Evolutionary conservation across 2,888 invertebrate genomes (phyloP), one percentile per base, ranked within the genome.

Genomic region (Uropetala carovei): DNA sequence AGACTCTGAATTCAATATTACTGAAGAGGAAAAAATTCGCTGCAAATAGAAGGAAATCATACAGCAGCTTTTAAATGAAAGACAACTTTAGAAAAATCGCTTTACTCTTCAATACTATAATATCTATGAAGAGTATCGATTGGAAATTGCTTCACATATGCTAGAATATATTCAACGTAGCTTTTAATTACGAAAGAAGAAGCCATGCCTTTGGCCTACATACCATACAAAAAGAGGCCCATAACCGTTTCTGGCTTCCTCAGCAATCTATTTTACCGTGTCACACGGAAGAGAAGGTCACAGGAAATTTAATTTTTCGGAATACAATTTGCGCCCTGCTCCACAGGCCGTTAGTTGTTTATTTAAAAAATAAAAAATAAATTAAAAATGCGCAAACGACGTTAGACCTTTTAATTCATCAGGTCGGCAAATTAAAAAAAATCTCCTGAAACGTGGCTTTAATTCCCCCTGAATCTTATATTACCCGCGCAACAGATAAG

Each of bases 101-200:
- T 43, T 43, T 43, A 43, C 43, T 43, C 1, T n/a, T 43, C 43
- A 43, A 43, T 43, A 43, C 1, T 43, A 43, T 43, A 3, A 43
- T 43, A 43, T 43, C 43, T 43, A 43, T 43, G 43, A 43, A 1
- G 1, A 43, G n/a, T 9, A 68, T 68, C n/a, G 68, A 18, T 64
- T n/a, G 64, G 5, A 16, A 64, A 64, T 64, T 16, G 64, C 7
- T n/a, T 68, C n/a, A 68, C 9, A 68, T 68, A 68, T 68, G 22
- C 22, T n/a, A 22, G 68, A 68, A 68, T 43, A 43, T 43, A 16
- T 16, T 7, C 64, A 64, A 64, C 64, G 18, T 22, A 68, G 43
- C 43, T 68, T 68, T 68, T 68, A 68, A 68, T 68, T 68, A n/a
- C n/a, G 68, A 22, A 68, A 64, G 64, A 64, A 68, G 68, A 68